A percentile compares a stretch with the other conserved stretches of the same genome.
Conservation (phyloP, 2,797 vertebrate genomes). For the Eulemur mongoz region DNA sequence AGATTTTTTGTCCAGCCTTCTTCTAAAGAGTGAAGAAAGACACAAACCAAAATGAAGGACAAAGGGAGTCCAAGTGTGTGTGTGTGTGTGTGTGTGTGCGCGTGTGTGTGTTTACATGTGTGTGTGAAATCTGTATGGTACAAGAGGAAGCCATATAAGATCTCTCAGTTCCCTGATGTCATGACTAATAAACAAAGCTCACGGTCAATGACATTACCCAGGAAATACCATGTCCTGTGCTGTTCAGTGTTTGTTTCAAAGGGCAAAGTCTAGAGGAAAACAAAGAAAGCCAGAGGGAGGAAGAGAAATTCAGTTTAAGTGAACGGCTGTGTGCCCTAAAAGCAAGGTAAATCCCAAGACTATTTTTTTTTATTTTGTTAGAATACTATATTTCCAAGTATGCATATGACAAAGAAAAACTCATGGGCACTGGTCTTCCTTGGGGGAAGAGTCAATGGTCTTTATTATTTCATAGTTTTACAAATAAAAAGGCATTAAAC, state of each 20-base stretch:
- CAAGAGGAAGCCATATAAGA: slow-evolving; percentile 67
- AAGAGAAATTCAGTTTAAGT: slow-evolving; percentile 17
- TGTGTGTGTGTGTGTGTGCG: not conserved
- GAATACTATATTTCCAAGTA: slow-evolving; percentile 33
- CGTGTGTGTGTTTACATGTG: too few relatives aligned
- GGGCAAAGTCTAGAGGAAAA: slow-evolving; percentile 56
- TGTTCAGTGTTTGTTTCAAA: slow-evolving; percentile 74
- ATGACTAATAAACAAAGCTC: slow-evolving; percentile 78
- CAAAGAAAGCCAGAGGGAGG: slow-evolving; percentile 44
- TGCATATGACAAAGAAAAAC: not conserved
- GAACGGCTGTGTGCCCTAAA: not conserved
- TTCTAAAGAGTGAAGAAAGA: slow-evolving; percentile 54
- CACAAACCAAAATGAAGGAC: slow-evolving; percentile 44
- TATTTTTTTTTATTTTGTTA: not conserved
- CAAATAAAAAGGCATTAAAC: not conserved
- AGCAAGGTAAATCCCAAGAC: not conserved
- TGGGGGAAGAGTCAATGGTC: not conserved
- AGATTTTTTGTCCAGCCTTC: slow-evolving; percentile 36
- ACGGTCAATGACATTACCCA: slow-evolving; percentile 69
- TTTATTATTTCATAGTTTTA: not conserved
- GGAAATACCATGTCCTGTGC: slow-evolving; percentile 67
- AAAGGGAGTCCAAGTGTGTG: not conserved
- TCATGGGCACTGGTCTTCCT: not conserved
- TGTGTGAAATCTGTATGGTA: slow-evolving; percentile 1
- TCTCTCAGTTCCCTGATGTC: slow-evolving; percentile 57